Conservation (phyloP, 1,140 invertebrate genomes). For the Drosophila nannoptera region DNA sequence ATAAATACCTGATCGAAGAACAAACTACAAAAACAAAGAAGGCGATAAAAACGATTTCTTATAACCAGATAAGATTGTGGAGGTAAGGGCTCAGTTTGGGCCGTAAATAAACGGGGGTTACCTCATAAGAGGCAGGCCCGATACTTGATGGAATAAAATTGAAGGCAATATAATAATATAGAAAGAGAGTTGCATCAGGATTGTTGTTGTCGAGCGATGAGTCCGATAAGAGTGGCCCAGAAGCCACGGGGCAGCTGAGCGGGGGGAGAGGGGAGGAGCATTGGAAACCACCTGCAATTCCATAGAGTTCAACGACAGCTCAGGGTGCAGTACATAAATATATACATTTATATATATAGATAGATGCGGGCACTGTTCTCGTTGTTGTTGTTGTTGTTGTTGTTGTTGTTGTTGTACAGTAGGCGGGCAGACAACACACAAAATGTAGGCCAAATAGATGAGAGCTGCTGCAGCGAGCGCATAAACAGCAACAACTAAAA, state of each 20-base stretch:
- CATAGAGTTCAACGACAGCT: constrained; percentile 60
- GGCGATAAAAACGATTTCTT: constrained; percentile 31
- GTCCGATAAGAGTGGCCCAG: constrained; percentile 10
- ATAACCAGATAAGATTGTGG: constrained; percentile 34
- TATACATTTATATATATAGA: neutral
- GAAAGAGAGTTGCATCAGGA: constrained; percentile 1
- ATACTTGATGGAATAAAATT: constrained; percentile 19
- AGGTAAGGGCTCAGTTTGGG: constrained; percentile 7
- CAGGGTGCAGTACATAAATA: constrained; percentile 23
- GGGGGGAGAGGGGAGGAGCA: neutral
- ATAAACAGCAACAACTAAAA: constrained; percentile 57
- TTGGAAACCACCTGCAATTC: constrained; percentile 17
- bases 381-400: neutral
- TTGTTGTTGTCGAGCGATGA: constrained; percentile 13
- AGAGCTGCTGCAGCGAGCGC: constrained; percentile 7
- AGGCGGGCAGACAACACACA: neutral
- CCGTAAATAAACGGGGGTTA: constrained; percentile 9
- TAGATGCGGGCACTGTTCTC: constrained; percentile 8
- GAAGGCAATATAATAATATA: neutral
- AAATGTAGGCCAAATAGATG: constrained; percentile 65
- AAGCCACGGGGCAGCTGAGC: constrained; percentile 27
- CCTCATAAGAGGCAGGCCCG: constrained; percentile 2
- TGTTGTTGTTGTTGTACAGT: too few species aligned
- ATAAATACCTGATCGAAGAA: constrained; percentile 24
- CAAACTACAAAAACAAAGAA: neutral